phyloP scores from a whole-genome alignment of 2,888 invertebrate genomes.

The Aspidiotus rigidus region DNA sequence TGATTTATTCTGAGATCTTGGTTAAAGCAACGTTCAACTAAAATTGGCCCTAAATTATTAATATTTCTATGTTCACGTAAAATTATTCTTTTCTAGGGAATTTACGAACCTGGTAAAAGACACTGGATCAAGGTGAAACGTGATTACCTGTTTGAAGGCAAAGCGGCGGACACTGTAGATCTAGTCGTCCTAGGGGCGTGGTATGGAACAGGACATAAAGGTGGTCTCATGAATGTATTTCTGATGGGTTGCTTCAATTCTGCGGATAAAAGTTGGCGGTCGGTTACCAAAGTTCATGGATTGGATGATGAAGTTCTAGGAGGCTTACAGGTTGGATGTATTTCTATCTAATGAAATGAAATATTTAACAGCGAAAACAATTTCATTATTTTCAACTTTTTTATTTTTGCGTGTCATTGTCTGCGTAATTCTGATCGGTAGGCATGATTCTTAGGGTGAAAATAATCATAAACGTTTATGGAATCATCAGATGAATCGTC shows the following conservation, averaged over 20 bases:
- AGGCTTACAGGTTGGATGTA: slow-evolving; percentile 52
- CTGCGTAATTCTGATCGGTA: not conserved
- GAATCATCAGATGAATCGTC: no score
- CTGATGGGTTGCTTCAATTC: slow-evolving; percentile 83
- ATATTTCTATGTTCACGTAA: not conserved
- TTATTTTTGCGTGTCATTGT: no score
- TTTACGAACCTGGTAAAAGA: slow-evolving; percentile 86
- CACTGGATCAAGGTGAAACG: slow-evolving; percentile 96
- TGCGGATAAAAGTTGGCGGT: slow-evolving; percentile 60
- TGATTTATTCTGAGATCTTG: not conserved
- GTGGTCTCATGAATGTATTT: slow-evolving; percentile 68
- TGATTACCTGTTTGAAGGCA: slow-evolving; percentile 83
- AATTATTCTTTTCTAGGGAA: slow-evolving; percentile 49
- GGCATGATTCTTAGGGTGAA: no score
- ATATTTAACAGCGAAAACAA: no score
- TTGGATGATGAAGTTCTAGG: slow-evolving; percentile 80
- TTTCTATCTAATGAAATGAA: no score
- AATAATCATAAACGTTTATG: not conserved
- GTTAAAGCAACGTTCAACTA: no score
- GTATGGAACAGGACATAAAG: slow-evolving; percentile 56
- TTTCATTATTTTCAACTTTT: no score
- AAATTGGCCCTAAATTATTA: no score
- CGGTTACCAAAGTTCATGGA: slow-evolving; percentile 80
- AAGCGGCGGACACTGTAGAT: slow-evolving; percentile 92
- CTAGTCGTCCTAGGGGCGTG: slow-evolving; percentile 88